These are phyloP conservation scores for Merops nubicus DNA, from an alignment of 2,113 vertebrate genomes.

Conservation along the genomic window DNA sequence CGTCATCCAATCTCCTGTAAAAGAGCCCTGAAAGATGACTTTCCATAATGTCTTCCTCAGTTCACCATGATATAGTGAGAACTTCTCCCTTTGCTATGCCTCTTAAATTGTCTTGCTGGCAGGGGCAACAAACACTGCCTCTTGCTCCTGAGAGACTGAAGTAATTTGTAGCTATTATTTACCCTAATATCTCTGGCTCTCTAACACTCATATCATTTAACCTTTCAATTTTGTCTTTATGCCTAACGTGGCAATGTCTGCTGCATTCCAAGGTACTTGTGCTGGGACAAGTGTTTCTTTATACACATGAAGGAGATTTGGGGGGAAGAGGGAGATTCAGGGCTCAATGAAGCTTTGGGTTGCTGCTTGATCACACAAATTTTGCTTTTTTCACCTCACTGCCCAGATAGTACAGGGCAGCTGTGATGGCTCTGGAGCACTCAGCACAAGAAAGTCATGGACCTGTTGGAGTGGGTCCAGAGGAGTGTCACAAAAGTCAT, in stretches of 20 bases:
- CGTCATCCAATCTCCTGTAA: neutral
- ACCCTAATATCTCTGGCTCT: neutral
- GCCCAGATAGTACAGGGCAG: neutral
- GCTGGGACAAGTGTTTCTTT: neutral
- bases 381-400: neutral
- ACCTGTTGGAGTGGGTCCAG: neutral
- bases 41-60: neutral
- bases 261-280: neutral
- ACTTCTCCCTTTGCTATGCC: neutral
- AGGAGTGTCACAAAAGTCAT: neutral
- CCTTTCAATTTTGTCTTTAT: neutral
- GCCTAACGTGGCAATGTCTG: neutral
- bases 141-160: neutral
- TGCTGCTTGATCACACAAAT: neutral
- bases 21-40: neutral
- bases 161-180: slow-evolving; percentile 15
- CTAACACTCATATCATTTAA: neutral
- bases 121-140: neutral
- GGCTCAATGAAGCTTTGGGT: neutral
- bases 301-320: neutral
- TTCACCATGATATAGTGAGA: neutral
- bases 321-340: neutral
- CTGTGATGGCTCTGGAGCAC: neutral
- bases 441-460: neutral
- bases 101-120: neutral